Conservation (phyloP, 2,888 invertebrate species). For the Mechanitis messenoides region DNA sequence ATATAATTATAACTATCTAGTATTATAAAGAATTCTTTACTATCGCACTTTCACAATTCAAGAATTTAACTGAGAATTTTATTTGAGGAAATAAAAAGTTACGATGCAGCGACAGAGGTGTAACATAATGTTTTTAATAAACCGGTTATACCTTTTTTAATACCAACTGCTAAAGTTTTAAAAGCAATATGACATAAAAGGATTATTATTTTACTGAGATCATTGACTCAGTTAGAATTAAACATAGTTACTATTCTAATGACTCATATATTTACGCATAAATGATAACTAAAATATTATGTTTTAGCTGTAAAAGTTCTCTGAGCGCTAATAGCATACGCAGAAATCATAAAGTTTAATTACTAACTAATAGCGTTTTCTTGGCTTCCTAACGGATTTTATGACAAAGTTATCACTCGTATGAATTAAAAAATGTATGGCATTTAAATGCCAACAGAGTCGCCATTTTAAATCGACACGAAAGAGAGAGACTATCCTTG, state of each 20-base stretch:
- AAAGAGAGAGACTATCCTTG: conserved; percentile 74
- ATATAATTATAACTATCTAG: conserved; percentile 12
- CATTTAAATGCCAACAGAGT: conserved; percentile 74
- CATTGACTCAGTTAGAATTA: conserved; percentile 11
- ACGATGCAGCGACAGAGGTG: conserved; percentile 15
- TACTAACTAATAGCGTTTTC: conserved; percentile 48
- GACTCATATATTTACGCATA: conserved; percentile 8
- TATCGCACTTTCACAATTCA: conserved; percentile 14
- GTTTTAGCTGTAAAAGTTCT: conserved; percentile 46
- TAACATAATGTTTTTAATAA: conserved; percentile 24
- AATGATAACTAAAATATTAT: conserved; percentile 32
- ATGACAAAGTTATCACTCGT: conserved; percentile 71
- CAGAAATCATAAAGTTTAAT: conserved; percentile 55
- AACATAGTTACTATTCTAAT: conserved; percentile 13
- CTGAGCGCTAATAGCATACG: conserved; percentile 50
- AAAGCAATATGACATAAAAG: conserved; percentile 25
- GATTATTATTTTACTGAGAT: conserved; percentile 15
- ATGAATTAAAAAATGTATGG: conserved; percentile 75
- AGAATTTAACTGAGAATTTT: conserved; percentile 11
- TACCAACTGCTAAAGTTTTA: conserved; percentile 16
- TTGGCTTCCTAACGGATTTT: conserved; percentile 60
- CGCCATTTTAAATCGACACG: conserved; percentile 70
- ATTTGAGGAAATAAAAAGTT: conserved; percentile 22
- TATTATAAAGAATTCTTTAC: conserved; percentile 9
- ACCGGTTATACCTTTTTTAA: conserved; percentile 23